A percentile compares a stretch with the other conserved stretches of the same genome.
Evolutionary conservation across 2,888 invertebrate species (phyloP).

Genomic region (Andricus curvator): DNA sequence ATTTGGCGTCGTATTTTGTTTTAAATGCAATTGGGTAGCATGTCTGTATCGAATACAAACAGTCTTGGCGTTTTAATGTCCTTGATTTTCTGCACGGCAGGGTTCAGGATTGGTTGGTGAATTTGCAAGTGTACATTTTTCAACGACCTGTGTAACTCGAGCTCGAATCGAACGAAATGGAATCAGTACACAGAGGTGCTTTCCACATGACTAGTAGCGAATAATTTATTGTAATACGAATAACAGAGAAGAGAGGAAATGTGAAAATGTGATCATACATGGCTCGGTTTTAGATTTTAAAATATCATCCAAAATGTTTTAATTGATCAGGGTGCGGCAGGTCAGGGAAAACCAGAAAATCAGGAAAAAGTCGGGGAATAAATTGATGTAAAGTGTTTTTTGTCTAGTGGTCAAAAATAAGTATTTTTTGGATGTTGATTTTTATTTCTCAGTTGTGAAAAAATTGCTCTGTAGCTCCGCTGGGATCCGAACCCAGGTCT

Average conservation of each 20-base stretch:
- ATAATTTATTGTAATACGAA: conserved; percentile 38
- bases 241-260: conserved; percentile 11
- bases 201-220: conserved; percentile 9
- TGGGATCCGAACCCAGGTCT: too few relatives aligned
- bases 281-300: background rate
- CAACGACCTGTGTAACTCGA: conserved; percentile 29
- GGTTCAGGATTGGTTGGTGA: conserved; percentile 6
- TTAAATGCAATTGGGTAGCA: background rate
- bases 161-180: conserved; percentile 29
- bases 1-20: background rate
- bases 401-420: too few relatives aligned
- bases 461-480: too few relatives aligned
- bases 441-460: too few relatives aligned
- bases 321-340: too few relatives aligned
- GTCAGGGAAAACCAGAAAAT: too few relatives aligned
- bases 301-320: background rate
- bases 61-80: conserved; percentile 27
- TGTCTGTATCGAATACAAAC: background rate
- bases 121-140: conserved; percentile 34
- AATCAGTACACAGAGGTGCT: conserved; percentile 3
- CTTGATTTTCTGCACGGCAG: conserved; percentile 29
- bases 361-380: too few relatives aligned
- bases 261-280: conserved; percentile 3
- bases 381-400: too few relatives aligned
- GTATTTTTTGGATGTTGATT: too few relatives aligned